Evolutionary conservation across 2,888 invertebrate genomes (phyloP).

Genomic region (Microchrysa polita): DNA sequence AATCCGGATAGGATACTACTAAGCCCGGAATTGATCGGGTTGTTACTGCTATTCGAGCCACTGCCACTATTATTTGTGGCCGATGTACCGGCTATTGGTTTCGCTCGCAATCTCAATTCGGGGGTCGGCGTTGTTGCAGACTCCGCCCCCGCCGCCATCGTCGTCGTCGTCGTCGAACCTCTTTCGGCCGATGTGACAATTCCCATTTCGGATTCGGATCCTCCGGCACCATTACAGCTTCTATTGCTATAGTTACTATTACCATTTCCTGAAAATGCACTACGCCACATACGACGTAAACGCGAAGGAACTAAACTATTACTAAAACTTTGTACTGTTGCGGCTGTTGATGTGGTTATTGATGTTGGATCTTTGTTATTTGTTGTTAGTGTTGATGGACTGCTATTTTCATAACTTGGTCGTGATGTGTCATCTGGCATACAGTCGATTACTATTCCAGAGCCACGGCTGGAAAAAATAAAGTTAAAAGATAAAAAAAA

Average conservation of each 20-base stretch:
- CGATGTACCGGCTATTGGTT: background rate
- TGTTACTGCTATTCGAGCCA: slow-evolving; percentile 25
- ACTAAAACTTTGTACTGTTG: slow-evolving; percentile 53
- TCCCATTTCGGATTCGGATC: slow-evolving; percentile 31
- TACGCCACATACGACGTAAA: slow-evolving; percentile 55
- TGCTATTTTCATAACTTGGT: slow-evolving; percentile 40
- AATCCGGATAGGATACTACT: slow-evolving; percentile 39
- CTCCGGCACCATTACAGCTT: slow-evolving; percentile 54
- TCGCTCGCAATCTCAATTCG: background rate
- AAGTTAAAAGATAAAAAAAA: background rate
- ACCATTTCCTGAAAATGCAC: slow-evolving; percentile 55
- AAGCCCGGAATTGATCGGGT: slow-evolving; percentile 24
- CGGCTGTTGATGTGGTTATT: slow-evolving; percentile 44
- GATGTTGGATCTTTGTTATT: slow-evolving; percentile 46
- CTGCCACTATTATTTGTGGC: slow-evolving; percentile 11
- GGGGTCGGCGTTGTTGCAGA: background rate
- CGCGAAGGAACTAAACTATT: slow-evolving; percentile 55
- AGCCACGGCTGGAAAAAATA: slow-evolving; percentile 53
- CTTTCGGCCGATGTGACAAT: slow-evolving; percentile 36
- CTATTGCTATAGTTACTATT: slow-evolving; percentile 56
- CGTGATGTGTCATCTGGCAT: slow-evolving; percentile 56
- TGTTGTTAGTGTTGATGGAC: slow-evolving; percentile 48
- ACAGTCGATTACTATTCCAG: slow-evolving; percentile 59
- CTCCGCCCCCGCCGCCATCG: slow-evolving; percentile 47
- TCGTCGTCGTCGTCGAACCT: slow-evolving; percentile 40